These are phyloP conservation scores for Coenobita brevimanus DNA, from an alignment of 1,140 invertebrate genomes.

Conservation along the genomic window DNA sequence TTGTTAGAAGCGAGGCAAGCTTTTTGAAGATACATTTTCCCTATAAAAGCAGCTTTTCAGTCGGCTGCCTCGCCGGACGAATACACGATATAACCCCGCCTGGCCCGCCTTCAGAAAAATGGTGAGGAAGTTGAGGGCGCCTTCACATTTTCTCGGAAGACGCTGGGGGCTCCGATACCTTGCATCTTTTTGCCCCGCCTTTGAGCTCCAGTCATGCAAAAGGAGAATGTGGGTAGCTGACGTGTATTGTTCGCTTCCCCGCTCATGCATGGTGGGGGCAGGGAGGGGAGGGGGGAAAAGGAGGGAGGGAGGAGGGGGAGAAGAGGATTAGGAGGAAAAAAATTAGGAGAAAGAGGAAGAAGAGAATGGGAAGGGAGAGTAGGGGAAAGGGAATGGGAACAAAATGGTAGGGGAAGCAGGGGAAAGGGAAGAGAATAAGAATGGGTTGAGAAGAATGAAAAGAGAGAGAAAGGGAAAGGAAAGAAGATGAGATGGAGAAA, in stretches of 20 bases:
- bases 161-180: constrained; percentile 6
- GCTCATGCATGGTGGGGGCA: neutral
- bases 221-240: constrained; percentile 41
- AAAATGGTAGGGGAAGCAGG: no score
- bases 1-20: constrained; percentile 43
- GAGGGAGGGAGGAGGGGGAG: neutral
- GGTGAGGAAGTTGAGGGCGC: neutral
- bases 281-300: neutral
- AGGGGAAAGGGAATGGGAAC: neutral
- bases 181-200: constrained; percentile 34
- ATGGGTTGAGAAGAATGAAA: neutral
- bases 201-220: constrained; percentile 34
- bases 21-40: constrained; percentile 56
- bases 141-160: neutral
- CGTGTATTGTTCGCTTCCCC: constrained; percentile 10
- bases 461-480: neutral
- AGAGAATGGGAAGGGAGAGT: neutral
- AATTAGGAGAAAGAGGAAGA: neutral
- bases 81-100: constrained; percentile 25
- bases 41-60: constrained; percentile 53
- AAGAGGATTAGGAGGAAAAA: neutral
- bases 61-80: constrained; percentile 23
- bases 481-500: neutral
- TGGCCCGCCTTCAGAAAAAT: neutral
- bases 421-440: neutral